Percentiles rank a stretch among this genome's conserved stretches.
Conservation (phyloP, 2,888 invertebrate genomes). For the Drosophila emarginata region DNA sequence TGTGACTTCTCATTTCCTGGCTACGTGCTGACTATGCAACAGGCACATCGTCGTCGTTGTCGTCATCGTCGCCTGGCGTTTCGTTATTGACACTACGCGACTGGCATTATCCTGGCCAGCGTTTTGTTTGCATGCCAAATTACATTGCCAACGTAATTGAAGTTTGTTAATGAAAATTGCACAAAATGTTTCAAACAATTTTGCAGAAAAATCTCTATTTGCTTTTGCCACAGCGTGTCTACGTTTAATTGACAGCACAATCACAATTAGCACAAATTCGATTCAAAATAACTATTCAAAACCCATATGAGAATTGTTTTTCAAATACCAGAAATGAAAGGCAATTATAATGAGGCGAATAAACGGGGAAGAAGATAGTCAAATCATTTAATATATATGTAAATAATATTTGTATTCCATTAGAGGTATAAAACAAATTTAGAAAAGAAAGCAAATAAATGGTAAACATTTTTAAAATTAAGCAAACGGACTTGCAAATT, state of each 20-base stretch:
- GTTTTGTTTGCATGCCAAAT: constrained; percentile 74
- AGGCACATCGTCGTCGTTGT: constrained; percentile 23
- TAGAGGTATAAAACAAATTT: too few relatives aligned
- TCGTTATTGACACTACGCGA: constrained; percentile 58
- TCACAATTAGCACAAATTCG: too few relatives aligned
- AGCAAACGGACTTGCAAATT: too few relatives aligned
- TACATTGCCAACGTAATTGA: constrained; percentile 71
- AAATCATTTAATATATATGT: too few relatives aligned
- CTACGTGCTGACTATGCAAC: constrained; percentile 60
- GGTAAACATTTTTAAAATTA: too few relatives aligned
- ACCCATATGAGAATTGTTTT: too few relatives aligned
- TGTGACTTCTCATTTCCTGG: constrained; percentile 35
- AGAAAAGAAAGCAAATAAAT: too few relatives aligned
- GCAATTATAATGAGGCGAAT: too few relatives aligned
- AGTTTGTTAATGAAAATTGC: constrained; percentile 75
- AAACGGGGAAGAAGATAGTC: too few relatives aligned
- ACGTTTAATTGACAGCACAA: constrained; percentile 27
- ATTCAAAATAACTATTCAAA: too few relatives aligned
- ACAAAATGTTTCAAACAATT: constrained; percentile 54
- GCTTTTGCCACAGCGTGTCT: constrained; percentile 10
- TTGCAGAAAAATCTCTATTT: constrained; percentile 16
- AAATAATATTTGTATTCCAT: too few relatives aligned
- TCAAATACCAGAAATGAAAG: too few relatives aligned
- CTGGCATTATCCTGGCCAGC: constrained; percentile 68
- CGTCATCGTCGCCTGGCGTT: constrained; percentile 35